Percentiles rank a stretch among this genome's conserved stretches.
These are phyloP conservation scores for Orthosia gothica DNA, from an alignment of 2,888 invertebrate species.

Conservation along the genomic window DNA sequence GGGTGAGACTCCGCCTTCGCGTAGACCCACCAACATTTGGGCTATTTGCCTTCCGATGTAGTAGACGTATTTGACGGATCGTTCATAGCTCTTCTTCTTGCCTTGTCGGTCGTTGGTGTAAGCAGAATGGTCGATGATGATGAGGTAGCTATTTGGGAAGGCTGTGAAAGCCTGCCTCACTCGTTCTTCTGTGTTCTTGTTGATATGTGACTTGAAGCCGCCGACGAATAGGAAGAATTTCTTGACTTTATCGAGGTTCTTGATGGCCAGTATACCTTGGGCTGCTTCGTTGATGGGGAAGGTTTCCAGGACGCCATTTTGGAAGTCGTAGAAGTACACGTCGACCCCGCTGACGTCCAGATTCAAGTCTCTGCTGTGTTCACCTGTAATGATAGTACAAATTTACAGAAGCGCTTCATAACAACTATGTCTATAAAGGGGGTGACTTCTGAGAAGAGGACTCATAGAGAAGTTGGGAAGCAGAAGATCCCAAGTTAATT, in stretches of 20 bases:
- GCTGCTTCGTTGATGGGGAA: slow-evolving; percentile 51
- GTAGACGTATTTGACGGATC: slow-evolving; percentile 84
- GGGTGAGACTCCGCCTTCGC: slow-evolving; percentile 78
- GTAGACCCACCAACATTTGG: slow-evolving; percentile 76
- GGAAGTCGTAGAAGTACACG: slow-evolving; percentile 55
- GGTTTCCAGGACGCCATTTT: slow-evolving; percentile 15
- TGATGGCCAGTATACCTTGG: slow-evolving; percentile 76
- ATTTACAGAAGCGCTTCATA: slow-evolving; percentile 10
- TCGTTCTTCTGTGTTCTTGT: slow-evolving; percentile 81
- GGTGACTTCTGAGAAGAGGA: no score
- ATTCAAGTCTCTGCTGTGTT: slow-evolving; percentile 41
- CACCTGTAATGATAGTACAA: slow-evolving; percentile 15
- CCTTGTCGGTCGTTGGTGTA: slow-evolving; percentile 85
- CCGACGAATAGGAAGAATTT: slow-evolving; percentile 84
- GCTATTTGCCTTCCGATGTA: slow-evolving; percentile 85
- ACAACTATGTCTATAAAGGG: not conserved
- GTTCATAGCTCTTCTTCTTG: slow-evolving; percentile 82
- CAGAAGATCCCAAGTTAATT: not conserved
- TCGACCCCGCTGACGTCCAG: slow-evolving; percentile 50
- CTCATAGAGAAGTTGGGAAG: no score
- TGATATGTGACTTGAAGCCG: slow-evolving; percentile 85
- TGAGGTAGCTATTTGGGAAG: slow-evolving; percentile 83
- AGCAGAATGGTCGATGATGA: slow-evolving; percentile 86
- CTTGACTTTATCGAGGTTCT: slow-evolving; percentile 77
- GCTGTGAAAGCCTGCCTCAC: slow-evolving; percentile 82